phyloP scores from a whole-genome alignment of 2,888 invertebrate species.

The Rutpela maculata region DNA sequence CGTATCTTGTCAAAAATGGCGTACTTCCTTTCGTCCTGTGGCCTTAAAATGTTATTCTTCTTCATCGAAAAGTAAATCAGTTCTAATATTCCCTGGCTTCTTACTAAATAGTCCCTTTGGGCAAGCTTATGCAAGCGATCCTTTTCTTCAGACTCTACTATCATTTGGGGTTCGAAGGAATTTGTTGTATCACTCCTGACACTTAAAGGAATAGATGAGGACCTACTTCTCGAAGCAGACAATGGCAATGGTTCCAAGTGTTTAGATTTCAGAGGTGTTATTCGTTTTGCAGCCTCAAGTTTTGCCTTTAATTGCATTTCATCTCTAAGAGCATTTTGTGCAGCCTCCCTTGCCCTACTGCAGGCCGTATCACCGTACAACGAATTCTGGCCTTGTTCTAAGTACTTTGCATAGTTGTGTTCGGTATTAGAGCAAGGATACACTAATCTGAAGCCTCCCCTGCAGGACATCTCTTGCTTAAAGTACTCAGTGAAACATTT shows the following conservation, averaged over 20 bases:
- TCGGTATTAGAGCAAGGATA: constrained; percentile 80
- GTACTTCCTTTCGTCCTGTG: constrained; percentile 81
- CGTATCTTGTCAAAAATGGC: constrained; percentile 76
- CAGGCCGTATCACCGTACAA: constrained; percentile 86
- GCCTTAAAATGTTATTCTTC: constrained; percentile 80
- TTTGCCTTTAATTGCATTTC: constrained; percentile 80
- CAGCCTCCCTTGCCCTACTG: constrained; percentile 86
- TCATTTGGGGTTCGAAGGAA: constrained; percentile 81
- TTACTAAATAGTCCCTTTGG: constrained; percentile 82
- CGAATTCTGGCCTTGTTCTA: constrained; percentile 85
- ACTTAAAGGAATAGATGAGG: constrained; percentile 49
- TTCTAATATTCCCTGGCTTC: constrained; percentile 83
- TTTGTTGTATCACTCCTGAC: constrained; percentile 59
- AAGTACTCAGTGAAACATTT: constrained; percentile 70
- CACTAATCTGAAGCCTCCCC: constrained; percentile 84
- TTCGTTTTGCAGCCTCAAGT: constrained; percentile 77
- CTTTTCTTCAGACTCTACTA: constrained; percentile 83
- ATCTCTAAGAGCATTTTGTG: constrained; percentile 82
- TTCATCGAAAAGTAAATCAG: constrained; percentile 82
- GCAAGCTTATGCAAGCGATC: constrained; percentile 80
- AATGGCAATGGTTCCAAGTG: constrained; percentile 27
- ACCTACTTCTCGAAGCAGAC: constrained; percentile 46
- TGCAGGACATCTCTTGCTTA: constrained; percentile 73
- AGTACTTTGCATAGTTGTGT: constrained; percentile 81
- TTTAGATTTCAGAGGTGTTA: constrained; percentile 65